Evolutionary conservation across 1,140 invertebrate species (phyloP).

Genomic region (Cydia pomonella): DNA sequence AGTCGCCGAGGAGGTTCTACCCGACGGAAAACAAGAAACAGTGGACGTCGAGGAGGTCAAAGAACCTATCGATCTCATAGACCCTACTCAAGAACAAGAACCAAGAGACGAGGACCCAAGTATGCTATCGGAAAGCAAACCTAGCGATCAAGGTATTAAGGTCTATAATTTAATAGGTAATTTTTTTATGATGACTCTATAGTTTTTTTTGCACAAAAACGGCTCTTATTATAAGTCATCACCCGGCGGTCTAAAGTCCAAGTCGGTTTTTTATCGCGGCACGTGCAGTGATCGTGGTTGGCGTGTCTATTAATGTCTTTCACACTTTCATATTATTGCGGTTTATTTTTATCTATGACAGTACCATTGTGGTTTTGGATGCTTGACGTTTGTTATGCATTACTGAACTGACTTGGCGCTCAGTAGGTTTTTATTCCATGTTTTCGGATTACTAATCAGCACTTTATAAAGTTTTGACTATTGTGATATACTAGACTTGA

Average conservation of each 20-base stretch:
- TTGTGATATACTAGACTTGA: no score
- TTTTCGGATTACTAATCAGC: no score
- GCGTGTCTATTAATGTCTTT: slow-evolving; percentile 20
- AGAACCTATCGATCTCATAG: background rate
- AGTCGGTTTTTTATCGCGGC: slow-evolving; percentile 26
- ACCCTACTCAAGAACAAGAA: background rate
- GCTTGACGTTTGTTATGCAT: background rate
- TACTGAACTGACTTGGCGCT: no score
- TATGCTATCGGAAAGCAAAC: background rate
- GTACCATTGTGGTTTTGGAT: background rate
- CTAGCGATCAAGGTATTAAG: background rate
- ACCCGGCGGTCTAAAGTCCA: slow-evolving; percentile 20
- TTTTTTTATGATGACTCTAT: slow-evolving; percentile 8
- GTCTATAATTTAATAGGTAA: background rate
- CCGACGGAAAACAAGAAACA: background rate
- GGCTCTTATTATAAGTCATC: slow-evolving; percentile 20
- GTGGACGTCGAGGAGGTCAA: background rate
- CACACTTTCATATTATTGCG: slow-evolving; percentile 24
- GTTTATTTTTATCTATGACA: slow-evolving; percentile 8
- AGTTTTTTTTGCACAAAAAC: slow-evolving; percentile 31
- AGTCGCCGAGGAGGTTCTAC: background rate
- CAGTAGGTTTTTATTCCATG: no score
- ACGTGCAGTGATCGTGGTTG: slow-evolving; percentile 12
- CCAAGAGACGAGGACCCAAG: background rate
- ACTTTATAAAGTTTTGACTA: no score